Evolutionary conservation across 1,140 invertebrate genomes (phyloP).

Genomic region (Caenorhabditis inopinata): DNA sequence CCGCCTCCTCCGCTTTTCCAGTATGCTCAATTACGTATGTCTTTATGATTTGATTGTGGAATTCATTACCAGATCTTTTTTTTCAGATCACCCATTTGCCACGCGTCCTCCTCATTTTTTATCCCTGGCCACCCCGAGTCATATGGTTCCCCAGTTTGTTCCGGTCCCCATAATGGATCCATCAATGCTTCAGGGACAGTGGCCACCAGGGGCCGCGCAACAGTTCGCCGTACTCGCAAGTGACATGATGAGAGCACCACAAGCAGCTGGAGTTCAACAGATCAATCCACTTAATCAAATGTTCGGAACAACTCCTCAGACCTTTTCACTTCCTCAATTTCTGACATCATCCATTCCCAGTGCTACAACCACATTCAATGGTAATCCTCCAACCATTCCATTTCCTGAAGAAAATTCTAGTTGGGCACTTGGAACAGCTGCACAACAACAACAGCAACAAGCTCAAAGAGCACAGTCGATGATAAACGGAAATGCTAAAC

Average conservation of each 20-base stretch:
- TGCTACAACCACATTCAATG: background rate
- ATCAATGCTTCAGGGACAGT: conserved; percentile 33
- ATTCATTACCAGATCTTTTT: too few relatives aligned
- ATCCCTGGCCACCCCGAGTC: conserved; percentile 30
- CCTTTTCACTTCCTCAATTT: background rate
- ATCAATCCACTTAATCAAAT: background rate
- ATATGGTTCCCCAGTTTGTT: conserved; percentile 28
- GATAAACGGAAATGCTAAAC: background rate
- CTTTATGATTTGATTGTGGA: too few relatives aligned
- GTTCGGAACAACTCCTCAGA: background rate
- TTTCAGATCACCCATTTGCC: conserved; percentile 9
- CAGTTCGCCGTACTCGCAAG: conserved; percentile 23
- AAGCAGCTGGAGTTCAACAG: background rate
- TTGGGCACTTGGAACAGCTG: background rate
- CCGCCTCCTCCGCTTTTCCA: background rate
- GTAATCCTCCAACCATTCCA: background rate
- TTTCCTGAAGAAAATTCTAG: conserved; percentile 8
- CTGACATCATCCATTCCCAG: background rate
- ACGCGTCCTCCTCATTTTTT: background rate
- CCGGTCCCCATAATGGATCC: conserved; percentile 27
- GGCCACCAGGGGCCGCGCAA: conserved; percentile 27
- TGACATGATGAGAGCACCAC: conserved; percentile 20
- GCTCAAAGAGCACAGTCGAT: background rate
- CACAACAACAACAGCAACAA: background rate
- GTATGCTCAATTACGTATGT: conserved; percentile 2